Conservation (phyloP, 1,140 invertebrate species). For the Cylas formicarius region DNA sequence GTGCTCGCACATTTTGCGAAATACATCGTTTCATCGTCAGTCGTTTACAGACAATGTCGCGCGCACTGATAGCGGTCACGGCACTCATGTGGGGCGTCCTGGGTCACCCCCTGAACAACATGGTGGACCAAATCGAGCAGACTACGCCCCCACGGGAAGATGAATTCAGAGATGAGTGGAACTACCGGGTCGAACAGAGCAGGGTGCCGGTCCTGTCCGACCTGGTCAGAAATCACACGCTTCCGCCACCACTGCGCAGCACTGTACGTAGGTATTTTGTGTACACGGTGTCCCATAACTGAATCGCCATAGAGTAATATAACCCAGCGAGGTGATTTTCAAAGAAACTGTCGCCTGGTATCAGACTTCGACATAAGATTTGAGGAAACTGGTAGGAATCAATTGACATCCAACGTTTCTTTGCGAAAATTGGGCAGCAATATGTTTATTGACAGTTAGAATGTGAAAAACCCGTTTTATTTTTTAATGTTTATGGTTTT, state of each 20-base stretch:
- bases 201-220: slow-evolving; percentile 31
- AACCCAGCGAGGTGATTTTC: too few species aligned
- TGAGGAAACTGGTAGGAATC: too few species aligned
- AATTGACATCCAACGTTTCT: too few species aligned
- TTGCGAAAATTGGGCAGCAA: too few species aligned
- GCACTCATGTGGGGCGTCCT: background rate
- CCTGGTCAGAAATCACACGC: slow-evolving; percentile 33
- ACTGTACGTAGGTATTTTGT: slow-evolving; percentile 39
- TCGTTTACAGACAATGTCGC: background rate
- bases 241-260: slow-evolving; percentile 32
- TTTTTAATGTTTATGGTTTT: too few species aligned
- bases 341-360: too few species aligned
- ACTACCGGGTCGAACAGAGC: slow-evolving; percentile 34
- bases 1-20: background rate
- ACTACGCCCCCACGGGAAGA: slow-evolving; percentile 12
- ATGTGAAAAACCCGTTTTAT: slow-evolving; percentile 5
- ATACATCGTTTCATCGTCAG: background rate
- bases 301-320: too few species aligned
- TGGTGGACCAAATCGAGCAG: background rate
- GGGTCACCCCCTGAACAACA: background rate
- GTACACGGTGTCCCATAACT: too few species aligned
- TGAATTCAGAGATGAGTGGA: slow-evolving; percentile 34
- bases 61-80: background rate
- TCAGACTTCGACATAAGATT: too few species aligned
- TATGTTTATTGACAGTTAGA: slow-evolving; percentile 6